Percentiles rank a stretch among this genome's conserved stretches.
These are phyloP conservation scores for Ormyrus pomaceus DNA, from an alignment of 2,888 invertebrate species.

Conservation along the genomic window DNA sequence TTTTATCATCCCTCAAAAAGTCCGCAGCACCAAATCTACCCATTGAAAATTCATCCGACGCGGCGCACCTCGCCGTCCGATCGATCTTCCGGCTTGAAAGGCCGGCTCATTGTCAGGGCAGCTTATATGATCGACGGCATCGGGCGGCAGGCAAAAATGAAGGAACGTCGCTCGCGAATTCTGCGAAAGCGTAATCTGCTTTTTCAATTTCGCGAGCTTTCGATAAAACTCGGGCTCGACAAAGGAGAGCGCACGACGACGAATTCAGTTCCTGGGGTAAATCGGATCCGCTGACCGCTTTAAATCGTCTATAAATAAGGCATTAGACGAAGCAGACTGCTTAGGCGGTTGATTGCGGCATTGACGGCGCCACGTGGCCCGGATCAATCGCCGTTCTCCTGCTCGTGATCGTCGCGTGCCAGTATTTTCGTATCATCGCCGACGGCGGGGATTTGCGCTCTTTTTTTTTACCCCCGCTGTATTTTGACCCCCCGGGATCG, in stretches of 20 bases:
- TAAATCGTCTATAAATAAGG: conserved; percentile 74
- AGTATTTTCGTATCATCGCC: conserved; percentile 74
- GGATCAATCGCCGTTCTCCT: conserved; percentile 70
- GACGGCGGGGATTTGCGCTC: conserved; percentile 59
- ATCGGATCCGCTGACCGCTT: conserved; percentile 66
- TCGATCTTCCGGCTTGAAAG: conserved; percentile 51
- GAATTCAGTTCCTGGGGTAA: too few relatives aligned
- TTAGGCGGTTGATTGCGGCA: conserved; percentile 71
- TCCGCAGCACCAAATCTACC: not conserved
- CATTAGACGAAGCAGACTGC: conserved; percentile 61
- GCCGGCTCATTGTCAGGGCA: conserved; percentile 18
- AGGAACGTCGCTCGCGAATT: conserved; percentile 3
- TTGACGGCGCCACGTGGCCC: conserved; percentile 72
- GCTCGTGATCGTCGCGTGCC: conserved; percentile 68
- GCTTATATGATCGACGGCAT: conserved; percentile 1
- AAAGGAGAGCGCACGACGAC: too few relatives aligned
- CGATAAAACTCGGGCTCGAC: not conserved
- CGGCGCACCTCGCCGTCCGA: conserved; percentile 20
- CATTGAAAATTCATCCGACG: conserved; percentile 51
- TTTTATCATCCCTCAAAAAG: conserved; percentile 53
- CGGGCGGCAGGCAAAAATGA: not conserved
- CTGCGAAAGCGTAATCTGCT: conserved; percentile 46
- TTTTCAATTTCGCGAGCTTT: conserved; percentile 54
- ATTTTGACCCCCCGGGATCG: not conserved
- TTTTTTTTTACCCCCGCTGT: not conserved